Base-by-base conservation (phyloP, 2,888 invertebrate genomes). In the Xiphydria camelus region DNA sequence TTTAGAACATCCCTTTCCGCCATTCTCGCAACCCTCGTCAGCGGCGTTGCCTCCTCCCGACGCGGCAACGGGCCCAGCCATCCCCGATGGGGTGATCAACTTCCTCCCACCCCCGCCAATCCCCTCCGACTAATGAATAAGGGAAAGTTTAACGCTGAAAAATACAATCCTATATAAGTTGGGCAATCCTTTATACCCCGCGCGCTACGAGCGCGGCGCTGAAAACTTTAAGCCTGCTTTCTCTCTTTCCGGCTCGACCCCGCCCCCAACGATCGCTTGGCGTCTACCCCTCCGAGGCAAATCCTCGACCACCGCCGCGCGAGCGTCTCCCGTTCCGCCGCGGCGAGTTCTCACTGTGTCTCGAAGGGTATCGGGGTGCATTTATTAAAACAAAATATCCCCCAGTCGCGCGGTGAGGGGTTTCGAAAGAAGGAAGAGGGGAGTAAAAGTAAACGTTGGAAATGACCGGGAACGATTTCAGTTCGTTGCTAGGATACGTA, bases 211-310 rank as follows among this genome's bases (percentile, higher is more conserved):
- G 14, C 7, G 14, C n/a, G 37, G 41, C 33, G 36, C 21, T 23
- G 41, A 49, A 49, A 47, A 52, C 26, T 49, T 49, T 46, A 47
- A 52, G 47, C 41, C 34, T 6, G 43, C 29, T 23, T 31, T 15
- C 22, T 9, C 34, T 21, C 34, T 41, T 10, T n/a, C n/a, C n/a
- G n/a, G n/a, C 7, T 7, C 6, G n/a, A 23, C n/a, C 6, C 23
- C 6, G 23, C 7, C 23, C 7, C 23, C 23, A 23, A n/a, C 23
- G 6, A 6, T n/a, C 7, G 23, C 23, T 23, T n/a, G 7, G n/a
- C 23, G 23, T 23, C n/a, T 23, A 6, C 6, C 23, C 23, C 23
- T n/a, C 23, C n/a, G 23, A n/a, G 23, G 23, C 7, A 23, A 6
- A n/a, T n/a, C n/a, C n/a, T n/a, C n/a, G n/a, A n/a, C n/a, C n/a